phyloP scores from a whole-genome alignment of 2,113 vertebrate species.

The Myotis yumanensis region DNA sequence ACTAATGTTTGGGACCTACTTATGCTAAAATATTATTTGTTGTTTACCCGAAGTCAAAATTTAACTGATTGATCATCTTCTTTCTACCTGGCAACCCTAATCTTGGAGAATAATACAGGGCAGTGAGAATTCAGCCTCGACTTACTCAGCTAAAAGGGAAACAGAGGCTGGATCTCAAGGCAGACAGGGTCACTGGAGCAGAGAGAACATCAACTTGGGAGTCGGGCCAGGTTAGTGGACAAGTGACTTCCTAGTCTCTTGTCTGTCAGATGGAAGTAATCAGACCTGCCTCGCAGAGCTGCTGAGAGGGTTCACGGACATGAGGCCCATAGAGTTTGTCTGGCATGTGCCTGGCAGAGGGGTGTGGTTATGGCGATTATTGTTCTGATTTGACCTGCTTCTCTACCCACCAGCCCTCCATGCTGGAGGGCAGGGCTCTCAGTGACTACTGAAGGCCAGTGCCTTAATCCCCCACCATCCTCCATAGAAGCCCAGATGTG shows the following conservation, averaged over 20 bases:
- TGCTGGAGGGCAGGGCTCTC: background rate
- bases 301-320: background rate
- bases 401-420: background rate
- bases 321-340: background rate
- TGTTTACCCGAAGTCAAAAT: conserved; percentile 20
- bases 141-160: background rate
- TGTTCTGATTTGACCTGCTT: background rate
- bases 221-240: background rate
- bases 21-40: background rate
- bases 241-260: background rate
- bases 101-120: background rate
- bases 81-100: conserved; percentile 18
- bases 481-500: background rate
- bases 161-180: background rate
- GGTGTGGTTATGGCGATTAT: fast-evolving
- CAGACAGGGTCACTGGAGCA: background rate
- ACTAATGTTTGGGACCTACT: background rate
- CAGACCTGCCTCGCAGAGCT: background rate
- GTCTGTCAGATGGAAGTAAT: background rate
- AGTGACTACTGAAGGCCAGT: background rate
- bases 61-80: background rate
- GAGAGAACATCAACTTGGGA: background rate
- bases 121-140: background rate
- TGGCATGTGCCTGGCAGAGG: background rate
- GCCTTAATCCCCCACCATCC: background rate